Conservation (phyloP, 1,140 invertebrate genomes). For the Heliconius himera region DNA sequence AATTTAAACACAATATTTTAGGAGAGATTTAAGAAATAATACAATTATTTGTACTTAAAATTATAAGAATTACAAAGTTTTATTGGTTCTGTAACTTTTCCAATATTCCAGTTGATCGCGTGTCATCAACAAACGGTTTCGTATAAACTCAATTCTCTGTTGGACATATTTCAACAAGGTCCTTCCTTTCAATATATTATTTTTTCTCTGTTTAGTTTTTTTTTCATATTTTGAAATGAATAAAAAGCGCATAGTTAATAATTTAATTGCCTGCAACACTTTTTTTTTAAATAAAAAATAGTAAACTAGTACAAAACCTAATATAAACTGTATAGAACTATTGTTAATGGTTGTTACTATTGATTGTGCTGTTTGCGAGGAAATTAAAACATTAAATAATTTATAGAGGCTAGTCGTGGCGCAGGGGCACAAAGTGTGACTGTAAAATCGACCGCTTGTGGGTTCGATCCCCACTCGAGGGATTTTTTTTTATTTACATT, state of each 20-base stretch:
- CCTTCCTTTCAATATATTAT: not conserved
- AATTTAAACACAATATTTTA: not conserved
- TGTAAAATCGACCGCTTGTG: too few relatives aligned
- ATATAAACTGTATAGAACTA: too few relatives aligned
- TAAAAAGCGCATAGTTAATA: not conserved
- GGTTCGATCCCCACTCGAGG: too few relatives aligned
- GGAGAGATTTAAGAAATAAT: not conserved
- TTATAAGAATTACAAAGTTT: constrained; percentile 13
- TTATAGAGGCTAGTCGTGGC: too few relatives aligned
- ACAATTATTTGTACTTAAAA: constrained; percentile 10
- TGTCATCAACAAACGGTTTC: constrained; percentile 1
- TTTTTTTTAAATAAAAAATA: too few relatives aligned
- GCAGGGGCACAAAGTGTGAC: too few relatives aligned
- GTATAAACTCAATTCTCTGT: not conserved
- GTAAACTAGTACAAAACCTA: too few relatives aligned
- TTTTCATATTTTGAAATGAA: not conserved
- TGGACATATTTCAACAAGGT: not conserved
- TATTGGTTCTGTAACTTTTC: constrained; percentile 10
- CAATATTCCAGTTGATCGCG: constrained; percentile 7
- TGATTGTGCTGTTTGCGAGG: too few relatives aligned
- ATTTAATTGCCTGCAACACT: not conserved
- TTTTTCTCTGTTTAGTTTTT: not conserved
- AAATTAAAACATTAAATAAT: too few relatives aligned
- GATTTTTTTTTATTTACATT: too few relatives aligned
- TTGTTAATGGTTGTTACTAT: too few relatives aligned